These are phyloP conservation scores for Brachylomia viminalis DNA, from an alignment of 2,888 invertebrate genomes.

Conservation along the genomic window DNA sequence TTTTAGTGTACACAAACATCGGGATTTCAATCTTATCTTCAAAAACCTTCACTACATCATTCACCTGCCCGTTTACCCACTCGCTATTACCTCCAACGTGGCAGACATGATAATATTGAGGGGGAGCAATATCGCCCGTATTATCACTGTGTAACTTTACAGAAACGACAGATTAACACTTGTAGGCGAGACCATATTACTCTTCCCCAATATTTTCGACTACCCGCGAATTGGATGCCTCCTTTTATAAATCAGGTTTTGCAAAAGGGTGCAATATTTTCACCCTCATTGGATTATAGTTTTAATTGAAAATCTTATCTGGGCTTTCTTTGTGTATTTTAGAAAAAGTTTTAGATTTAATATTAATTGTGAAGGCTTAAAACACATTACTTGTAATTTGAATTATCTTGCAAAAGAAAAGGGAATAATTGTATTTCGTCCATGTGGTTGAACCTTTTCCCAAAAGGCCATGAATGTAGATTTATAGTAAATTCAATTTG, in stretches of 20 bases:
- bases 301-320: conserved; percentile 26
- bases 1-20: neutral
- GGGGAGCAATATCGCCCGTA: conserved; percentile 78
- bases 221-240: conserved; percentile 29
- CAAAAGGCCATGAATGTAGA: conserved; percentile 19
- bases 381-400: neutral
- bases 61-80: conserved; percentile 54
- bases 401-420: neutral
- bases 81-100: conserved; percentile 61
- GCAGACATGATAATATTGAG: conserved; percentile 80
- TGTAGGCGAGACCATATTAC: conserved; percentile 75
- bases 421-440: conserved; percentile 31
- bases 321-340: neutral
- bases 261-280: conserved; percentile 32
- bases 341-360: neutral
- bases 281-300: conserved; percentile 14
- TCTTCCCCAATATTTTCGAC: conserved; percentile 67
- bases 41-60: conserved; percentile 33
- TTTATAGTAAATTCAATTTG: conserved; percentile 45
- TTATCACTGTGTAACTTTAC: conserved; percentile 76
- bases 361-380: neutral
- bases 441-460: conserved; percentile 30
- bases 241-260: conserved; percentile 37
- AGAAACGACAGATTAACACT: conserved; percentile 78
- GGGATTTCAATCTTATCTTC: conserved; percentile 40